These are phyloP conservation scores for Betta splendens DNA, from an alignment of 2,797 vertebrate genomes.

Conservation along the genomic window DNA sequence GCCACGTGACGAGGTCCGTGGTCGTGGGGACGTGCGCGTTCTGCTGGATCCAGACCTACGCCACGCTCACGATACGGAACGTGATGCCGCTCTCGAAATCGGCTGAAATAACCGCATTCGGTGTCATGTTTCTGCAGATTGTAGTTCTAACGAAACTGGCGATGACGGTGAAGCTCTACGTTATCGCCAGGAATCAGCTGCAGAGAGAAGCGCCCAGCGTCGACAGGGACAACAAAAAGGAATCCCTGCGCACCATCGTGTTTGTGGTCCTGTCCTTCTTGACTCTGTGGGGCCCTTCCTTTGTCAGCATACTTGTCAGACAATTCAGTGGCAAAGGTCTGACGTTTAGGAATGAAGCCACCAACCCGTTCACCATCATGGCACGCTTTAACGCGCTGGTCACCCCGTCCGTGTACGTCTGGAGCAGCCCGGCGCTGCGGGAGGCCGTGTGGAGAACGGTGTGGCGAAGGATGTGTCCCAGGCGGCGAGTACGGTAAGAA, in stretches of 20 bases:
- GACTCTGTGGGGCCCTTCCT: conserved; percentile 82
- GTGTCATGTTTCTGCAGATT: conserved; percentile 78
- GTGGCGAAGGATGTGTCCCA: conserved; percentile 66
- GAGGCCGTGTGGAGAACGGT: conserved; percentile 67
- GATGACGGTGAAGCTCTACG: conserved; percentile 82
- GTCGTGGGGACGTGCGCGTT: conserved; percentile 75
- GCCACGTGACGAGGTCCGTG: conserved; percentile 63
- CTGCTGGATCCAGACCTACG: conserved; percentile 82
- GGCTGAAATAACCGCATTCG: conserved; percentile 79
- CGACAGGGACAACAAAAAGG: conserved; percentile 78
- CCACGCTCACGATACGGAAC: conserved; percentile 77
- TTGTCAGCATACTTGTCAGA: conserved; percentile 78
- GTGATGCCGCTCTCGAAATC: conserved; percentile 78
- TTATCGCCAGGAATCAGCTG: conserved; percentile 80
- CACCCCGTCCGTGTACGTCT: conserved; percentile 81
- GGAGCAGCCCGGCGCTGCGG: conserved; percentile 80
- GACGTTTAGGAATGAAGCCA: conserved; percentile 80
- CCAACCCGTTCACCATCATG: conserved; percentile 81
- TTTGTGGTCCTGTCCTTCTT: conserved; percentile 83
- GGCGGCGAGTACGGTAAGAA: conserved; percentile 32
- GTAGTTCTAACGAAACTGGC: conserved; percentile 79
- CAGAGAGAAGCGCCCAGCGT: conserved; percentile 72
- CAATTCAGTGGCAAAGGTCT: conserved; percentile 71
- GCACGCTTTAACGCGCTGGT: conserved; percentile 81
- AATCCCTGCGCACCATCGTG: conserved; percentile 82